These are phyloP conservation scores for Sinonovacula constricta DNA, from an alignment of 1,140 invertebrate species.

Conservation along the genomic window DNA sequence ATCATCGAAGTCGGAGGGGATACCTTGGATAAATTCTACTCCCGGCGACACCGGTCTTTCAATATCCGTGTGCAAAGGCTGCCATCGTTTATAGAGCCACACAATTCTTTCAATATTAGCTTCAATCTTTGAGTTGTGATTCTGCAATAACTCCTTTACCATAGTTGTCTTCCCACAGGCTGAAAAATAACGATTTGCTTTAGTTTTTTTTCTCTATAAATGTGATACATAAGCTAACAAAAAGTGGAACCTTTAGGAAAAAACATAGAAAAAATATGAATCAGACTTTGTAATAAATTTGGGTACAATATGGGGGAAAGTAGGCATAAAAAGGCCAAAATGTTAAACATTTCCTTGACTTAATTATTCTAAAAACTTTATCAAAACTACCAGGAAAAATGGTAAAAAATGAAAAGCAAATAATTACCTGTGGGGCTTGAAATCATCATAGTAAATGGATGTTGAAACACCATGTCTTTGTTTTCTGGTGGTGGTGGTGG, in stretches of 20 bases:
- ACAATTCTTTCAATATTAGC: conserved; percentile 15
- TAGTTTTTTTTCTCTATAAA: background rate
- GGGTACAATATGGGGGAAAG: background rate
- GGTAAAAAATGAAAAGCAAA: too few relatives aligned
- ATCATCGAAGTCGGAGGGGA: too few relatives aligned
- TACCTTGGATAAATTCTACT: too few relatives aligned
- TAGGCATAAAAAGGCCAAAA: background rate
- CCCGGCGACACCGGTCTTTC: too few relatives aligned
- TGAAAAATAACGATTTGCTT: background rate
- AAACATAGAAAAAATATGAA: background rate
- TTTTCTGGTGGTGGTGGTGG: conserved; percentile 4
- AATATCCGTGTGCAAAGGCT: conserved; percentile 26
- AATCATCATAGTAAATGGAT: too few relatives aligned
- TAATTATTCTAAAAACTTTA: background rate
- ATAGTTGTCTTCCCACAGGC: too few relatives aligned
- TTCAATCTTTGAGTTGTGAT: too few relatives aligned
- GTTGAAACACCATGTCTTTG: too few relatives aligned
- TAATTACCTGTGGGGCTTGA: too few relatives aligned
- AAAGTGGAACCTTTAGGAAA: background rate
- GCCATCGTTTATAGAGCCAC: conserved; percentile 50
- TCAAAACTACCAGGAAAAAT: background rate
- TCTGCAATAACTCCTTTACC: too few relatives aligned
- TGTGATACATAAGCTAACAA: background rate
- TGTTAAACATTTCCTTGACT: background rate
- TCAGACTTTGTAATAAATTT: background rate